Evolutionary conservation across 2,888 invertebrate genomes (phyloP).

Genomic region (Lamellibrachia satsuma): DNA sequence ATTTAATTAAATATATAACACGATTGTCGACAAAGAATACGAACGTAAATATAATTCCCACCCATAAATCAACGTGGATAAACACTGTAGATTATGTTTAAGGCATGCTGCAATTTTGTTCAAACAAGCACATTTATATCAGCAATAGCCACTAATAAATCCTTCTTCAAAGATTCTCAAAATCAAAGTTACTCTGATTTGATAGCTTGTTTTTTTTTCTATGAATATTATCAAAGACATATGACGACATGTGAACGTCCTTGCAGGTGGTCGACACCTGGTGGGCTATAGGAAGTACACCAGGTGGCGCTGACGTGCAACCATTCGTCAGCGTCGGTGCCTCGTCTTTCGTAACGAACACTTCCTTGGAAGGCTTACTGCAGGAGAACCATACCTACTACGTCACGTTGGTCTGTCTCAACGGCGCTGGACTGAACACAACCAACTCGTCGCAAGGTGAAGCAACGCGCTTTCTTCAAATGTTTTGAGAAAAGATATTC

Average conservation of each 20-base stretch:
- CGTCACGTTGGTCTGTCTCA: background rate
- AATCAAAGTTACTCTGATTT: no score
- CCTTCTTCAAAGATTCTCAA: no score
- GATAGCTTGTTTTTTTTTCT: no score
- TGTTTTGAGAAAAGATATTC: no score
- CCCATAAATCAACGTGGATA: no score
- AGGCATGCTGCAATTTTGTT: no score
- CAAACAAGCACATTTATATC: no score
- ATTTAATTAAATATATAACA: no score
- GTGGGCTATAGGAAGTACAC: slow-evolving; percentile 13
- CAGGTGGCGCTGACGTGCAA: background rate
- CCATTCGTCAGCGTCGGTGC: background rate
- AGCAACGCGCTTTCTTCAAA: background rate
- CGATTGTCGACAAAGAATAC: no score
- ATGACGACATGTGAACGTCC: background rate
- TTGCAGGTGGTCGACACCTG: background rate
- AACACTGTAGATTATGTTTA: no score
- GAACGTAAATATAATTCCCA: no score
- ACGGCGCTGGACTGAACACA: background rate
- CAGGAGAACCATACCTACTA: background rate
- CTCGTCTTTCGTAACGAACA: background rate
- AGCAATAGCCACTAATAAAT: no score
- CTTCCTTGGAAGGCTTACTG: background rate
- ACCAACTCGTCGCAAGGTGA: background rate
- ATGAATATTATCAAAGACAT: background rate